Base-by-base conservation (phyloP, 2,797 vertebrate genomes). In the Macropodus opercularis region DNA sequence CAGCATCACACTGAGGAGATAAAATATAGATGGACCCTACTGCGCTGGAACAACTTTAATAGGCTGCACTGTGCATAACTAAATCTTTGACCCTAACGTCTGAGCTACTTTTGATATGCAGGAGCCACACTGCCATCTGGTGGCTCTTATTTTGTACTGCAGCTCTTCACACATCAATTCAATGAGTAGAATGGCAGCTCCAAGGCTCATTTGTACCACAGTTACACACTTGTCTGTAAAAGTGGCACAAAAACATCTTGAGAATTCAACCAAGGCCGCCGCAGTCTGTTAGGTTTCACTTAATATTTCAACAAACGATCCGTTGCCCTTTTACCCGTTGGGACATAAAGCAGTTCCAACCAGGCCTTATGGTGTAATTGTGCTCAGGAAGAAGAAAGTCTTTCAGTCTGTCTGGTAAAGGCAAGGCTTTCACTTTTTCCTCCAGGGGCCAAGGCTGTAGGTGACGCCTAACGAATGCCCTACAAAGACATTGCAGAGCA, bases 381-480 rank as follows among this genome's bases (percentile, higher is more conserved):
- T 40, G 60, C 47, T 94, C 93, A 0, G 95, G 92, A 39, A 96
- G 90, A 13, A 98, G 91, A 46, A 93, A 95, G 82, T 93, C 92
- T 81, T 97, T 98, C n/a, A 98, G 87, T 84, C 94, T 86, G 85
- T 95, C 94, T 0, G 97, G 96, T 69, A 98, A 88, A 5, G 96
- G 96, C 18, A 98, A 84, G 15, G 90, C 90, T 65, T 91, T 90
- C 49, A 97, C 91, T 75, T 93, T 92, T 22, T 82, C 66, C 1
- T 93, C 94, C 59, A 97, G 82, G 0, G 95, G 95, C 94, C 94
- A 94, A 0, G 95, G 95, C 72, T 88, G 86, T 0, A 98, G 92
- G 72, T 72, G 63, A 22, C 81, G 86, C 43, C 95, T 90, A 65
- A 98, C 93, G 67, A 84, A 90, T 0, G 94, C 92, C 1, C 94